Percentiles rank a stretch among this genome's conserved stretches.
Evolutionary conservation across 2,888 invertebrate species (phyloP).

Genomic region (Myathropa florea): DNA sequence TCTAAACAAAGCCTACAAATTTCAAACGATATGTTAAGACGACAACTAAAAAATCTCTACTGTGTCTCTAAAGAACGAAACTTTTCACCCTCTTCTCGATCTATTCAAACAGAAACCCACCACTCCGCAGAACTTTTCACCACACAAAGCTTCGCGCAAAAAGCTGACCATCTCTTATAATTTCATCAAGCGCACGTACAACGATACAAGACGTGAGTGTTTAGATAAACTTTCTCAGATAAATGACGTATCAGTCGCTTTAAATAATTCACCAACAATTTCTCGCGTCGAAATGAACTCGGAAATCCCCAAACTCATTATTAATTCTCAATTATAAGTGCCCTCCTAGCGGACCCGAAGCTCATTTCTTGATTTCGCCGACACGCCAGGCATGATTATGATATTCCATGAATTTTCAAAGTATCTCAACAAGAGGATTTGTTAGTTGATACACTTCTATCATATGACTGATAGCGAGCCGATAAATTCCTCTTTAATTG

Average conservation of each 20-base stretch:
- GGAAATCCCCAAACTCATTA: slow-evolving; percentile 33
- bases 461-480: neutral
- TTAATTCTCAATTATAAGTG: slow-evolving; percentile 23
- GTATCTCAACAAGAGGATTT: neutral
- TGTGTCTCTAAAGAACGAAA: neutral
- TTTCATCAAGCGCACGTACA: neutral
- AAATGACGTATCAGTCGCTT: slow-evolving; percentile 1
- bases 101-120: neutral
- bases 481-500: neutral
- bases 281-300: neutral
- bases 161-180: neutral
- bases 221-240: neutral
- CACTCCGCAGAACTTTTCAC: neutral
- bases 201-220: neutral
- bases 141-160: neutral
- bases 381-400: neutral
- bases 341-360: neutral
- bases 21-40: no score
- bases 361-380: neutral
- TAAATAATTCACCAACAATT: slow-evolving; percentile 4
- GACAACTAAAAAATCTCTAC: no score
- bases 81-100: neutral
- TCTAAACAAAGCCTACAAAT: no score
- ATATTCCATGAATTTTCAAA: neutral
- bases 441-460: neutral